A percentile compares a stretch with the other conserved stretches of the same genome.
Conservation (phyloP, 2,113 vertebrate species). For the Aptenodytes patagonicus region DNA sequence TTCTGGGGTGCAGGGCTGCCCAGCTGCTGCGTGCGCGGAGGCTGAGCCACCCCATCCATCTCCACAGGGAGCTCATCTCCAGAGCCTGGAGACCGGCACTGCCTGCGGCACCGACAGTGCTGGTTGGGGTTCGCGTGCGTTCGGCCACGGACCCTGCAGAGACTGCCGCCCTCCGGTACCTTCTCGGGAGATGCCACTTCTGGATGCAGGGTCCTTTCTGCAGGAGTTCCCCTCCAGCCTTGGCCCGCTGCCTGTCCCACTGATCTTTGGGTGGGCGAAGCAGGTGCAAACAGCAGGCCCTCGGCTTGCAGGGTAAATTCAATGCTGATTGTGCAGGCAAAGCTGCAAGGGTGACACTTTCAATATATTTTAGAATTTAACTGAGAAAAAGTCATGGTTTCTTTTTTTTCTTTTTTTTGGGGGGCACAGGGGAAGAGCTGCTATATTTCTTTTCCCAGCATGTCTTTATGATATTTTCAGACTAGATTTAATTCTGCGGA, state of each 20-base stretch:
- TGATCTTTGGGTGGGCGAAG: not conserved
- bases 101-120: not conserved
- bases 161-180: not conserved
- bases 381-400: not conserved
- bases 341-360: not conserved
- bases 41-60: not conserved
- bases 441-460: not conserved
- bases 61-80: not conserved
- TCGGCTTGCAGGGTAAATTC: not conserved
- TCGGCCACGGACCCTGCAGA: not conserved
- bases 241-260: not conserved
- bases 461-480: not conserved
- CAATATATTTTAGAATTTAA: not conserved
- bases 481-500: not conserved
- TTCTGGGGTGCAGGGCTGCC: not conserved
- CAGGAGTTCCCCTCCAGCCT: not conserved
- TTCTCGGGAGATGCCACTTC: not conserved
- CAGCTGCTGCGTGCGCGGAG: not conserved
- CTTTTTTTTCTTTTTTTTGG: too few species aligned
- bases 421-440: not conserved
- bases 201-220: not conserved
- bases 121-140: fast-evolving
- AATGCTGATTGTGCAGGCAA: not conserved
- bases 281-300: too few species aligned
- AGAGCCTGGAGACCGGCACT: not conserved